A percentile compares a stretch with the other conserved stretches of the same genome.
These are phyloP conservation scores for Melitaea cinxia DNA, from an alignment of 1,140 invertebrate genomes.

Conservation along the genomic window DNA sequence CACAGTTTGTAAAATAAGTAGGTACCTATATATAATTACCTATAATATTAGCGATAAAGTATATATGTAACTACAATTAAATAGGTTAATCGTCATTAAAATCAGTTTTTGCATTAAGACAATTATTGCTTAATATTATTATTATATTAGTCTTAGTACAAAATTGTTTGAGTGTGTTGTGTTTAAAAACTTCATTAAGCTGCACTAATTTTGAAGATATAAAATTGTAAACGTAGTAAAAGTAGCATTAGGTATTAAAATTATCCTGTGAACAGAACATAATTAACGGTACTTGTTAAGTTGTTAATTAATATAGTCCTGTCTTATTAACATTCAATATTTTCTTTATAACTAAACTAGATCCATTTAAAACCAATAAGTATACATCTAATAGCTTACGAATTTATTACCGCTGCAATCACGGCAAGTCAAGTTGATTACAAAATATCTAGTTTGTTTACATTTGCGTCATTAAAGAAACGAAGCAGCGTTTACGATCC, in stretches of 20 bases:
- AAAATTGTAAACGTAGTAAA: neutral
- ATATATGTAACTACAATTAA: too few relatives aligned
- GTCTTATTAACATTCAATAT: constrained; percentile 2
- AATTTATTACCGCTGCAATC: constrained; percentile 39
- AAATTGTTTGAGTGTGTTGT: too few relatives aligned
- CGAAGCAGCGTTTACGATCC: constrained; percentile 36
- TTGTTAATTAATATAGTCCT: constrained; percentile 2
- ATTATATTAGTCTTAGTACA: too few relatives aligned
- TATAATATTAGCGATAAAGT: neutral
- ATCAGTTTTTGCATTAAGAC: too few relatives aligned
- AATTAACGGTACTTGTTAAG: neutral
- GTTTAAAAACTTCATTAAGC: neutral
- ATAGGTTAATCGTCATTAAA: too few relatives aligned
- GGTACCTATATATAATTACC: too few relatives aligned
- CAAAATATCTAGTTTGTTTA: constrained; percentile 45
- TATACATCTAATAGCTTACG: constrained; percentile 25
- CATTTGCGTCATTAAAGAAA: constrained; percentile 41
- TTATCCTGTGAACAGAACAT: neutral
- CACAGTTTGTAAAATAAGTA: constrained; percentile 17
- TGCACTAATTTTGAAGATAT: neutral
- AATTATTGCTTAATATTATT: too few relatives aligned
- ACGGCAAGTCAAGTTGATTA: constrained; percentile 40
- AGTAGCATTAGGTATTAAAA: too few relatives aligned
- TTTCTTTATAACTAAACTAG: constrained; percentile 18
- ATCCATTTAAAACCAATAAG: constrained; percentile 28